Evolutionary conservation across 2,113 vertebrate species (phyloP).

Genomic region (Nerophis lumbriciformis): DNA sequence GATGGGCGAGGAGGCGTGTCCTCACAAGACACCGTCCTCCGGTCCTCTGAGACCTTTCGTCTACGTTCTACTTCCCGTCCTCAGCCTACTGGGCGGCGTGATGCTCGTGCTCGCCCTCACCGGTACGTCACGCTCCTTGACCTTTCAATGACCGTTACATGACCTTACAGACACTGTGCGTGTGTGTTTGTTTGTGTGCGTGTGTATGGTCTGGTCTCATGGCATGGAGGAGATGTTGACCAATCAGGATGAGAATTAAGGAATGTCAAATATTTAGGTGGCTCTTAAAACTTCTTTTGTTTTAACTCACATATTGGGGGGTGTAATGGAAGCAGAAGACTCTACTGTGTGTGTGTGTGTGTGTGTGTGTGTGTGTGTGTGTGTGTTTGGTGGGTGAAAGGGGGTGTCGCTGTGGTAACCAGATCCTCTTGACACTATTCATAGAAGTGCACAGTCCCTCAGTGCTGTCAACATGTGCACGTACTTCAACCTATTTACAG

Average conservation of each 20-base stretch:
- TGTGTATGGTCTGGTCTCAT: constrained; percentile 24
- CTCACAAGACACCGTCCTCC: constrained; percentile 47
- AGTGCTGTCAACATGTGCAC: neutral
- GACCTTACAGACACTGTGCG: neutral
- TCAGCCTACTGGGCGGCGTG: constrained; percentile 46
- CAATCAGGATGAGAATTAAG: constrained; percentile 31
- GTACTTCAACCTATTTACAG: neutral
- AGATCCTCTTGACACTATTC: constrained; percentile 19
- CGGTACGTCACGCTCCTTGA: constrained; percentile 23
- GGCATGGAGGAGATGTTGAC: constrained; percentile 28
- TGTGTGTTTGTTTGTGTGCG: constrained; percentile 1
- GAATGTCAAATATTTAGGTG: constrained; percentile 44
- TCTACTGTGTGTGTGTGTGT: neutral
- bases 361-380: neutral
- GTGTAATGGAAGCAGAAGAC: neutral
- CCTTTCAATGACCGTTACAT: neutral
- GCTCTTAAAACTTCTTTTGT: constrained; percentile 16
- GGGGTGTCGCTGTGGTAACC: constrained; percentile 24
- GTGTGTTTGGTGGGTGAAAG: neutral
- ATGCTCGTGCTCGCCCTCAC: constrained; percentile 46
- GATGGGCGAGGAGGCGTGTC: constrained; percentile 48
- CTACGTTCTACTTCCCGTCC: constrained; percentile 54
- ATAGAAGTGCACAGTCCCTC: constrained; percentile 1
- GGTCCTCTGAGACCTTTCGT: constrained; percentile 47
- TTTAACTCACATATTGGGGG: neutral